A percentile compares a stretch with the other conserved stretches of the same genome.
Evolutionary conservation across 2,888 invertebrate species (phyloP).

Genomic region (Frankliniella fusca): DNA sequence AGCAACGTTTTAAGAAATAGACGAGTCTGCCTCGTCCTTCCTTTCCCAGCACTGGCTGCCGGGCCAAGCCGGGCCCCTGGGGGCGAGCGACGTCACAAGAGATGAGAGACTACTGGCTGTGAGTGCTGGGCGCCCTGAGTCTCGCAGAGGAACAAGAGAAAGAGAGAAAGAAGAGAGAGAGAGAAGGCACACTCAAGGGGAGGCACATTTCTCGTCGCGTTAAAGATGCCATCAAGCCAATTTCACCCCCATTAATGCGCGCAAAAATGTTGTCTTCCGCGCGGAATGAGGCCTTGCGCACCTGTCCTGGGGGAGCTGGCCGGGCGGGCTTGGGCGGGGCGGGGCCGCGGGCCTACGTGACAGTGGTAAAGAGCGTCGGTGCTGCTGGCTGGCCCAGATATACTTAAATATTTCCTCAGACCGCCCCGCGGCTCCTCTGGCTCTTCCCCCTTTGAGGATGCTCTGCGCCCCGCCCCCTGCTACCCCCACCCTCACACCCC

Average conservation of each 20-base stretch:
- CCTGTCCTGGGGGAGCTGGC: neutral
- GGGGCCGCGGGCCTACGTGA: neutral
- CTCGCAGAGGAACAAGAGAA: neutral
- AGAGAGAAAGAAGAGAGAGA: neutral
- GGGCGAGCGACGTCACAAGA: constrained; percentile 7
- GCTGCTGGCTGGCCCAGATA: neutral
- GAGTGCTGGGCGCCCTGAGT: neutral
- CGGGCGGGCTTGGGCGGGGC: neutral
- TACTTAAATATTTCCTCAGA: neutral
- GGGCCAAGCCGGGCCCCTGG: neutral
- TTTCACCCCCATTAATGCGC: constrained; percentile 15
- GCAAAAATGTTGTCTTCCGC: neutral
- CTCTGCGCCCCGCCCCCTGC: neutral
- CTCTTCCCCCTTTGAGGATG: neutral
- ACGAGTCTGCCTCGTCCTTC: neutral
- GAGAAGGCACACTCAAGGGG: neutral
- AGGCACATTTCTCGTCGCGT: constrained; percentile 8
- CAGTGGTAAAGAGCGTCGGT: neutral
- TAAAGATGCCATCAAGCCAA: constrained; percentile 20
- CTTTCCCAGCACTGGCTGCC: too few species aligned
- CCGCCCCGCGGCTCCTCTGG: too few species aligned
- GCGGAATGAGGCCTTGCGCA: neutral
- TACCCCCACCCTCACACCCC: too few species aligned
- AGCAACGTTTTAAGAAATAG: constrained; percentile 13
- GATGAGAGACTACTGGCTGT: constrained; percentile 7